Conservation (phyloP, 2,113 vertebrate genomes). For the Bos javanicus region DNA sequence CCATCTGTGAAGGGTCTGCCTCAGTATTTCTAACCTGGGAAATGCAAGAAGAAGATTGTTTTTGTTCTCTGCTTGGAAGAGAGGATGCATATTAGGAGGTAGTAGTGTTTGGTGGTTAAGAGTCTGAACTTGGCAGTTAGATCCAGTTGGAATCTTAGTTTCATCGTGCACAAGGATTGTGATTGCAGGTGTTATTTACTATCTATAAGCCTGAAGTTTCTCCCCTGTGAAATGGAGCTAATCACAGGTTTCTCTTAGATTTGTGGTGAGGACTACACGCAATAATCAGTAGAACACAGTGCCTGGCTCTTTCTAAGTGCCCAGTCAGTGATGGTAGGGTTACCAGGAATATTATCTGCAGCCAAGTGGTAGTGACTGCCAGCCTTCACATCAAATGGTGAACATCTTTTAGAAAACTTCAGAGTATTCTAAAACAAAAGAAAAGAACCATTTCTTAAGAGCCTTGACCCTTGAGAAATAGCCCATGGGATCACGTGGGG, state of each 20-base stretch:
- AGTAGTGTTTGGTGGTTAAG: background rate
- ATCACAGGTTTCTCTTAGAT: background rate
- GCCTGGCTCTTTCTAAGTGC: background rate
- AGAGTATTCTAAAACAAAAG: background rate
- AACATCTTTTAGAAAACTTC: background rate
- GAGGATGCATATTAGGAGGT: background rate
- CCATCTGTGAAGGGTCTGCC: background rate
- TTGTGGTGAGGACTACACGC: background rate
- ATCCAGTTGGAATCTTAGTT: background rate
- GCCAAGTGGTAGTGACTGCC: background rate
- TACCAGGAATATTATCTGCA: background rate
- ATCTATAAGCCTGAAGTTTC: background rate
- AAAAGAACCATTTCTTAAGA: background rate
- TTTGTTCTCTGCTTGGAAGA: background rate
- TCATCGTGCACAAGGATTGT: background rate
- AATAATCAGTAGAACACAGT: background rate
- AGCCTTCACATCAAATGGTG: background rate
- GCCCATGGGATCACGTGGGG: rapidly evolving
- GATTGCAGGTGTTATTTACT: background rate
- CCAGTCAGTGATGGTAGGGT: rapidly evolving
- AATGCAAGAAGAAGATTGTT: background rate
- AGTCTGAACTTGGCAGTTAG: background rate
- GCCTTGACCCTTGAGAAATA: background rate
- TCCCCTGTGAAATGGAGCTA: background rate
- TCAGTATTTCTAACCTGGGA: background rate